Evolutionary conservation across 2,888 invertebrate genomes (phyloP).

Genomic region (Euphydryas editha): DNA sequence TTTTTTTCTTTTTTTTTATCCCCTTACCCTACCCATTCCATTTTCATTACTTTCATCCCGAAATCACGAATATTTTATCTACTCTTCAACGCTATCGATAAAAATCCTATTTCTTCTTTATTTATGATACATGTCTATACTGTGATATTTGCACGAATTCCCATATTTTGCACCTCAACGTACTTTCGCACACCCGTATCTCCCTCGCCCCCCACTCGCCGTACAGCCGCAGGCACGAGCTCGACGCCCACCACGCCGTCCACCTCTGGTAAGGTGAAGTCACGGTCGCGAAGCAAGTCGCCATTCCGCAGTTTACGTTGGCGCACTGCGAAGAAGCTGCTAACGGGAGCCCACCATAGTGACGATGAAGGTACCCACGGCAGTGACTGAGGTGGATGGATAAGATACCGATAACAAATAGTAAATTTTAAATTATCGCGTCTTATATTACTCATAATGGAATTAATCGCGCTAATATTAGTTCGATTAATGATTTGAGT

Average conservation of each 20-base stretch:
- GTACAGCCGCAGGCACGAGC: constrained; percentile 71
- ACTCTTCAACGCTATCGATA: neutral
- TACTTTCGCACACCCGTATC: neutral
- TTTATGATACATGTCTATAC: neutral
- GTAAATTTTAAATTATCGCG: too few species aligned
- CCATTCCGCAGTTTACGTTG: constrained; percentile 97
- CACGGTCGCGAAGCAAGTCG: constrained; percentile 95
- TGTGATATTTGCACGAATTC: neutral
- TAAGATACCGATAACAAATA: neutral
- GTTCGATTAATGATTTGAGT: too few species aligned
- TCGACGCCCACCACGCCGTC: constrained; percentile 74
- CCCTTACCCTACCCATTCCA: constrained; percentile 47
- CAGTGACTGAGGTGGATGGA: constrained; percentile 59
- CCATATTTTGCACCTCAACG: neutral
- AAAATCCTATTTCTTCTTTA: neutral
- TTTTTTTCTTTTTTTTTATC: constrained; percentile 66
- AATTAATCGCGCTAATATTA: too few species aligned
- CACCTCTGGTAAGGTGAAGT: constrained; percentile 88
- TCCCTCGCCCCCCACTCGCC: constrained; percentile 40
- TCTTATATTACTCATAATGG: too few species aligned
- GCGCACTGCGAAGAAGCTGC: constrained; percentile 90
- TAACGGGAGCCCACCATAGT: constrained; percentile 88
- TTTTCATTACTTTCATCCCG: constrained; percentile 16
- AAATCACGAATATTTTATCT: neutral
- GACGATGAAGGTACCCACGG: constrained; percentile 90